phyloP scores from a whole-genome alignment of 2,113 vertebrate genomes.

The Asarcornis scutulata region DNA sequence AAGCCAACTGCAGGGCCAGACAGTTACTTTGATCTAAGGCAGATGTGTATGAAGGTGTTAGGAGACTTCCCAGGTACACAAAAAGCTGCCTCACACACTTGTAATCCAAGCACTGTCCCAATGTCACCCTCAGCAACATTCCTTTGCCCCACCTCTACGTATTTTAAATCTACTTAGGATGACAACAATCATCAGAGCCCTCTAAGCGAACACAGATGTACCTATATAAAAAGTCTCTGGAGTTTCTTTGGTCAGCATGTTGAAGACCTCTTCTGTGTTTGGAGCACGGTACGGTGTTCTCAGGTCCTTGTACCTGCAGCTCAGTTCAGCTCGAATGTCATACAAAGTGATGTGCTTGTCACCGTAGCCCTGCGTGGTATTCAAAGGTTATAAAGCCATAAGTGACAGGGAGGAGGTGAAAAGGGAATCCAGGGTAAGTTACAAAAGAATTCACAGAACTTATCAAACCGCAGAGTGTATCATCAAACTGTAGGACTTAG shows the following conservation, averaged over 20 bases:
- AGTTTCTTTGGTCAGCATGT: conserved; percentile 97
- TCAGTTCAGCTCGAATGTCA: conserved; percentile 96
- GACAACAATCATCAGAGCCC: neutral
- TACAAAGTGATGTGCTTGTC: conserved; percentile 99
- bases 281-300: conserved; percentile 90
- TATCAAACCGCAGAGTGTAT: neutral
- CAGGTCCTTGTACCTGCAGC: conserved; percentile 97
- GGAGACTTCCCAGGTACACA: neutral
- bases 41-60: neutral
- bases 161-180: neutral
- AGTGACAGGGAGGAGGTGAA: neutral
- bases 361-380: conserved; percentile 87
- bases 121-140: neutral
- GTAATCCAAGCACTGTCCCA: neutral
- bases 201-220: conserved; percentile 39
- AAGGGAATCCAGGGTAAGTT: neutral
- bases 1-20: neutral
- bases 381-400: neutral
- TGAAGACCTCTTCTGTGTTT: conserved; percentile 97
- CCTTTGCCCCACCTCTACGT: neutral
- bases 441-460: neutral
- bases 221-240: conserved; percentile 99
- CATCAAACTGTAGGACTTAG: neutral
- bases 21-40: neutral
- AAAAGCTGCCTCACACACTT: neutral